Evolutionary conservation across 2,797 vertebrate genomes (phyloP), one percentile per base, ranked within the genome.

Genomic region (Falco novaeseelandiae): DNA sequence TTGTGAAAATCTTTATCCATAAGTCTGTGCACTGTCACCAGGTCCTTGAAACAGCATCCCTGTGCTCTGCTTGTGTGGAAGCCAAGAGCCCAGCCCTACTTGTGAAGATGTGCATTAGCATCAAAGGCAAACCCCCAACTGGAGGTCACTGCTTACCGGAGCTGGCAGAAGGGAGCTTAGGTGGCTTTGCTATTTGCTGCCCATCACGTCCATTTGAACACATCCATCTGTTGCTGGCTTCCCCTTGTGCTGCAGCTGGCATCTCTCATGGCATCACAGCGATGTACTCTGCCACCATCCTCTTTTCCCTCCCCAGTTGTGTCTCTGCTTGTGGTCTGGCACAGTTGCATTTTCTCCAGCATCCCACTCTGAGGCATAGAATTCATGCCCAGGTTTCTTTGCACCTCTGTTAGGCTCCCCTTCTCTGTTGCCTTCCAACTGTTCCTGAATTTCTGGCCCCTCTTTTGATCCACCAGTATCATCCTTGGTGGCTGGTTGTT

Each of bases 181-280:
- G 55, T 81, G 72, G 51, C 63, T 96, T 65, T 83, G 83, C 72
- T 69, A 26, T 96, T 96, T 95, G 84, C 58, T 93, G 79, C 87
- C 79, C 54, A 16, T 88, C 59, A 10, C 19, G 29, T 91, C 83
- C 12, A 0, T 87, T 96, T 96, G 93, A 96, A 84, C 70, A 84
- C 69, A 74, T 84, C 87, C 95, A 82, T 96, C 94, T 94, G 94
- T 66, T 95, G 93, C 66, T 93, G 83, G 76, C 85, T 72, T 93
- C 96, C 93, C 42, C 55, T 66, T 29, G 76, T 70, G 93, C 93
- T 91, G 88, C 93, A 96, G 90, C 92, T 95, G 92, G 71, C 91
- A 59, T 10, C 86, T 90, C 58, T 90, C 71, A 65, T 8, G 12
- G 81, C 66, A 51, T 66, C 87, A 62, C 0, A 0, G 30, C 46